Conservation (phyloP, 1,140 invertebrate genomes). For the Rhopalosiphum padi region DNA sequence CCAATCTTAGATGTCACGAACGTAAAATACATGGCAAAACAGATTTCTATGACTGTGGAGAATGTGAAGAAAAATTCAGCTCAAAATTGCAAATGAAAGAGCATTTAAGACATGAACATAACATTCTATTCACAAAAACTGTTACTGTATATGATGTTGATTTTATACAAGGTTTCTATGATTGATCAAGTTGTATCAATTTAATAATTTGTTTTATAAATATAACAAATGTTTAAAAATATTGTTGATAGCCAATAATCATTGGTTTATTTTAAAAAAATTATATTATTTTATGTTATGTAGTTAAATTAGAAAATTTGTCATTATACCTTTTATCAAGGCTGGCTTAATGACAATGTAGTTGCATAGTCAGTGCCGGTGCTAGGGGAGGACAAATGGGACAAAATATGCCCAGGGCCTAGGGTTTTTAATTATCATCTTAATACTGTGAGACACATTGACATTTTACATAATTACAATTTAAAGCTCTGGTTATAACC, state of each 20-base stretch:
- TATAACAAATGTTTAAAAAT: background rate
- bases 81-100: constrained; percentile 24
- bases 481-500: no score
- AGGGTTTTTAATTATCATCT: no score
- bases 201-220: background rate
- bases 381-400: no score
- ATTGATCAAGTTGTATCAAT: background rate
- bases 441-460: no score
- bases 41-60: background rate
- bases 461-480: no score
- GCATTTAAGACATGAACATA: constrained; percentile 21
- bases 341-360: background rate
- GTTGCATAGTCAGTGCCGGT: no score
- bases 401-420: no score
- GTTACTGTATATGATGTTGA: background rate
- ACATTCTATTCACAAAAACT: background rate
- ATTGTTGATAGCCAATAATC: background rate
- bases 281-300: background rate
- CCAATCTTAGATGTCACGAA: background rate
- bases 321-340: background rate
- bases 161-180: background rate
- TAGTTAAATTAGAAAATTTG: background rate
- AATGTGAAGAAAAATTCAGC: constrained; percentile 37
- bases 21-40: constrained; percentile 14
- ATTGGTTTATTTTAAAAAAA: background rate